Conservation (phyloP, 2,888 invertebrate genomes). For the Sphaeridia pumilis region DNA sequence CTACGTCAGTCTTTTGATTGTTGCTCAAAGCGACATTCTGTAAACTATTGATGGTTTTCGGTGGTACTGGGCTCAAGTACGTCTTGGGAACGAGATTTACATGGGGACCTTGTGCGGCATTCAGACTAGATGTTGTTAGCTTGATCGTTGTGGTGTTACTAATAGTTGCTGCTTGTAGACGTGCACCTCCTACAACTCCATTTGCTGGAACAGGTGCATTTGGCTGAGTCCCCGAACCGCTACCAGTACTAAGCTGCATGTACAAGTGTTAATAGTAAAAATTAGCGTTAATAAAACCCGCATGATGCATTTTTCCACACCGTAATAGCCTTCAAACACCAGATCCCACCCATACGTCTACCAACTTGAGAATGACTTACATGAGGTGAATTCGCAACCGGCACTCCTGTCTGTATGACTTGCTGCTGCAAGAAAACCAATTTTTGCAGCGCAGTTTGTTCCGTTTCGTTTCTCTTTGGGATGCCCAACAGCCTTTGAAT, state of each 20-base stretch:
- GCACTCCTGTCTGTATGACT: conserved; percentile 34
- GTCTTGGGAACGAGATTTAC: too few relatives aligned
- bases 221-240: too few relatives aligned
- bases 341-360: background rate
- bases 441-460: conserved; percentile 34
- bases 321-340: background rate
- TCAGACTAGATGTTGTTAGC: too few relatives aligned
- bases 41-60: too few relatives aligned
- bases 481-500: conserved; percentile 30
- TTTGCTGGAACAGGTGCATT: too few relatives aligned
- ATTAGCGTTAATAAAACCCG: background rate
- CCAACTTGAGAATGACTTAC: conserved; percentile 24
- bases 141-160: too few relatives aligned
- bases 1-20: conserved; percentile 16
- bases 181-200: too few relatives aligned
- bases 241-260: background rate
- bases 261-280: background rate
- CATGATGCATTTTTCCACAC: background rate
- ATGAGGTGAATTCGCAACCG: conserved; percentile 18
- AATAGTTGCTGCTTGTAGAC: too few relatives aligned
- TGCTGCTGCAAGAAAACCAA: conserved; percentile 34
- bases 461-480: conserved; percentile 29
- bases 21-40: too few relatives aligned
- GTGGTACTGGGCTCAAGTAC: too few relatives aligned
- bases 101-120: too few relatives aligned